phyloP scores from a whole-genome alignment of 2,888 invertebrate species.

The Cephalotes varians region DNA sequence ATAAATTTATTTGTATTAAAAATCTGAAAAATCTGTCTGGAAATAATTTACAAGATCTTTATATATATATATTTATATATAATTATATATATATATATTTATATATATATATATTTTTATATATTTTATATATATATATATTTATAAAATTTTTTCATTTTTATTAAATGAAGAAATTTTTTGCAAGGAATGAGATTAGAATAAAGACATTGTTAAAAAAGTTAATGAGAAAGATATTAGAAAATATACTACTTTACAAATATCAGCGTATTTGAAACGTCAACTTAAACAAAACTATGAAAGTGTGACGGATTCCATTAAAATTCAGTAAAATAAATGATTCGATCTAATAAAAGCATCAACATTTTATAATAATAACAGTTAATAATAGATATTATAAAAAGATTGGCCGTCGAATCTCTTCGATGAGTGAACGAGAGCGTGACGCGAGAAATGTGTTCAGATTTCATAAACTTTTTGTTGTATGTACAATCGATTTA shows the following conservation, averaged over 20 bases:
- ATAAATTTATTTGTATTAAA: neutral
- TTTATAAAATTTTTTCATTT: neutral
- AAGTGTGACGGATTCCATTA: neutral
- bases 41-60: neutral
- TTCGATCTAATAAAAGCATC: conserved; percentile 5
- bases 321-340: conserved; percentile 3
- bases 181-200: too few relatives aligned
- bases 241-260: neutral
- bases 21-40: neutral
- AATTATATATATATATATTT: too few relatives aligned
- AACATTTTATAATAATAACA: neutral
- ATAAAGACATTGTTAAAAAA: neutral
- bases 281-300: neutral
- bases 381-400: conserved; percentile 16
- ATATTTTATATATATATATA: neutral
- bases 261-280: neutral
- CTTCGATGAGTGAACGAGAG: conserved; percentile 34
- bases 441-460: conserved; percentile 30
- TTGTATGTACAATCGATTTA: neutral
- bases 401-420: conserved; percentile 19
- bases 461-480: conserved; percentile 16
- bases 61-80: too few relatives aligned
- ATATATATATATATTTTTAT: too few relatives aligned
- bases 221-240: neutral
- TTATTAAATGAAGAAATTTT: neutral